Conservation (phyloP, 2,888 invertebrate genomes). For the Therioaphis trifolii region DNA sequence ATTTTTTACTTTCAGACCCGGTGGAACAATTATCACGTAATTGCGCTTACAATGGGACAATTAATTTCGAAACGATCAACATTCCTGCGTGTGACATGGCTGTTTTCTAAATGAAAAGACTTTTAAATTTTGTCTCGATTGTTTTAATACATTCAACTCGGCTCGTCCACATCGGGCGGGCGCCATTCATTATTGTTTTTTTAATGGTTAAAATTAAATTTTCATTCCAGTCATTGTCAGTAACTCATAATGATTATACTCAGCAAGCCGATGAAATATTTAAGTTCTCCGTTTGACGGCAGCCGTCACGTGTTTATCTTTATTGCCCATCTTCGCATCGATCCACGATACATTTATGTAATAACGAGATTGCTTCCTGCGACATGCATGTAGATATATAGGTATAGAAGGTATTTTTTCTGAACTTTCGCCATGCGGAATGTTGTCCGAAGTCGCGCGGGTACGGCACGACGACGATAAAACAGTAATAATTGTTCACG, state of each 20-base stretch:
- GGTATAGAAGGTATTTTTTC: too few species aligned
- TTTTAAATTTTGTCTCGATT: neutral
- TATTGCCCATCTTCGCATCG: too few species aligned
- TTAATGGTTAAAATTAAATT: neutral
- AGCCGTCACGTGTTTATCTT: too few species aligned
- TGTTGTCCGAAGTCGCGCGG: neutral
- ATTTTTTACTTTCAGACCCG: constrained; percentile 21
- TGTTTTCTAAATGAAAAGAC: constrained; percentile 35
- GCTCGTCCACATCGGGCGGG: neutral
- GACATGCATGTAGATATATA: too few species aligned
- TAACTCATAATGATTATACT: neutral
- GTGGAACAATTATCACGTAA: constrained; percentile 35
- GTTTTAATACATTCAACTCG: neutral
- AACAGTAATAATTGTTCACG: too few species aligned
- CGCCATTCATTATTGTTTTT: neutral
- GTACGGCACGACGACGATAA: neutral
- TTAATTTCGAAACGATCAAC: constrained; percentile 28
- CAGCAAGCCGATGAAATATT: neutral
- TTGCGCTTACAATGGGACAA: constrained; percentile 15
- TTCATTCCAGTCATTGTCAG: neutral
- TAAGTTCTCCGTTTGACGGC: neutral
- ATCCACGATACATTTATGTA: too few species aligned
- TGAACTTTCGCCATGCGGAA: neutral
- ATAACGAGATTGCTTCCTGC: too few species aligned
- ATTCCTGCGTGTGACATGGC: constrained; percentile 19